Evolutionary conservation across 1,140 invertebrate genomes (phyloP), one percentile per base, ranked within the genome.

Genomic region (Drosophila baimaii): DNA sequence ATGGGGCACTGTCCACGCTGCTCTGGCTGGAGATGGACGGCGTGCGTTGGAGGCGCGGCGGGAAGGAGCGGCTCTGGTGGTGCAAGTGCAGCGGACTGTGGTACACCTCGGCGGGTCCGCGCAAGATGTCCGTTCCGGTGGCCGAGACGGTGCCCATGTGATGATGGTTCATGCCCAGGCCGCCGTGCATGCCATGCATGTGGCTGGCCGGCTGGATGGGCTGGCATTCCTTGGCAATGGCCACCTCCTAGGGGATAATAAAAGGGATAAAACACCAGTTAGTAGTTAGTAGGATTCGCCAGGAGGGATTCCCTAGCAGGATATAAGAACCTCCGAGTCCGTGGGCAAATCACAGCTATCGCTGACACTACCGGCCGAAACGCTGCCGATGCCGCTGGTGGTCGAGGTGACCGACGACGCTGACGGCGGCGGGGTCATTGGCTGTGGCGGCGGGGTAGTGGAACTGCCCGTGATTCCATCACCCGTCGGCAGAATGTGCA

Each of bases 1-100:
- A 94, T 47, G 94, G 94, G 62, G 94, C 95, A 81, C 95, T 95
- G 80, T 97, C 96, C 33, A 96, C 92, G 76, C 95, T 96, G 91
- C 95, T 95, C 84, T 97, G 96, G 15, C 96, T 96, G n/a, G 95
- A 96, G 56, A 96, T 94, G 13, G 96, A 96, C 15, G 95, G 95
- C 3, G 96, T 96, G 43, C 96, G 93, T 31, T 93, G 93, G 27
- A 94, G 86, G 43, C 93, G 91, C 25, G 93, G 93, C 70, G 92
- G 93, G 79, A 92, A 92, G 23, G 92, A 92, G 44, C 91, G 90
- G 44, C 91, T 92, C 71, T 92, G 91, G 66, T 92, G 89, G 57
- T 92, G 91, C 66, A 91, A 81, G 66, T 92, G 91, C 44, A 92
- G 76, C 2, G 91, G 91, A 62, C 91, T 92, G 75, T 92, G 91